Evolutionary conservation across 2,888 invertebrate species (phyloP), one percentile per base, ranked within the genome.

Genomic region (Lucinisca nassula): DNA sequence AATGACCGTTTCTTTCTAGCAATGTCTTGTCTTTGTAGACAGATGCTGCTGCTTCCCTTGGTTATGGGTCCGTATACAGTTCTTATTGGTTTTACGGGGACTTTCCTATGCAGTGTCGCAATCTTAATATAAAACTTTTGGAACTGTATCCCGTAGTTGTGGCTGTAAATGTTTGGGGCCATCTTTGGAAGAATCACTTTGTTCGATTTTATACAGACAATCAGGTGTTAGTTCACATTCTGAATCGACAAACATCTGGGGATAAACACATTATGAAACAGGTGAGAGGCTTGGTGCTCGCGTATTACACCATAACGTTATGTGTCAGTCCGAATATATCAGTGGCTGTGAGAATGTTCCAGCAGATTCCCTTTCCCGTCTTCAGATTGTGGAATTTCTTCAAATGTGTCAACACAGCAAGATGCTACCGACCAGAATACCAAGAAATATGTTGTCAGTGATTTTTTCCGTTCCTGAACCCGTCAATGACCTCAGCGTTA

Each of bases 321-420:
- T 55, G 55, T 55, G 8, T n/a, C 12, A 55, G 21, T 55, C 55
- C 17, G 55, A 14, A n/a, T 21, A 55, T 55, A 21, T 55, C n/a
- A 55, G 55, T 40, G 73, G 73, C 17, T 35, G 35, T 45, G 45
- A 79, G 37, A 45, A 27, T 40, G 27, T 40, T 8, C 51, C 61
- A 24, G 73, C 80, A 17, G 80, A 80, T 38, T 24, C 12, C 12
- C 80, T 73, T 80, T 80, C 80, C 73, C 49, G 73, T 55, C 70
- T 32, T 61, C 74, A 27, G 75, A 45, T 76, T 51, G 6, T 3
- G 32, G 37, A 74, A 21, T 74, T 74, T 40, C 45, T 24, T 14
- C 49, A 32, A 14, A n/a, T 32, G 2, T n/a, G 30, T 21, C 45
- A 40, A 12, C 10, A 1, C 3, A 75, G 40, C 35, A 51, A n/a